A percentile compares a stretch with the other conserved stretches of the same genome.
Evolutionary conservation across 2,797 vertebrate species (phyloP).

Genomic region (Geotrypetes seraphini): DNA sequence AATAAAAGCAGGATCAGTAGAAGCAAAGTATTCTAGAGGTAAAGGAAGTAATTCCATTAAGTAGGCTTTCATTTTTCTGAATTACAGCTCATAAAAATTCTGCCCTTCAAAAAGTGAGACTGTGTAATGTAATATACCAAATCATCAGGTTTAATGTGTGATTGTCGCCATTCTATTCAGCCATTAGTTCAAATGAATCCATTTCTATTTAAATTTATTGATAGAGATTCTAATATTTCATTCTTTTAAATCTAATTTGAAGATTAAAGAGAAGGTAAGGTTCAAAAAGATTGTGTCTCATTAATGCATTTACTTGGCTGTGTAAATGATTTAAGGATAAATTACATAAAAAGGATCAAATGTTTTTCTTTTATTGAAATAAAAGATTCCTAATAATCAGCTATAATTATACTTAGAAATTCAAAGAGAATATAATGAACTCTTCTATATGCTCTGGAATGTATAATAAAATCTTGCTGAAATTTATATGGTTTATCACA

Average conservation of each 20-base stretch:
- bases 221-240: conserved; percentile 60
- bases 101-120: conserved; percentile 43
- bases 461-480: too few species aligned
- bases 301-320: conserved; percentile 42
- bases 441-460: too few species aligned
- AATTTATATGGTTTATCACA: too few species aligned
- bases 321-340: conserved; percentile 40
- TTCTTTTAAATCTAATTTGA: conserved; percentile 56
- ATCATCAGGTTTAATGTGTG: conserved; percentile 56
- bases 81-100: conserved; percentile 51
- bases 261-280: conserved; percentile 57
- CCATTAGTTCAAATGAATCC: conserved; percentile 54
- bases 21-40: conserved; percentile 1
- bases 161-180: conserved; percentile 60
- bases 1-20: conserved; percentile 9
- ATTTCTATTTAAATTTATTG: conserved; percentile 69
- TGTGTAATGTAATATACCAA: conserved; percentile 51
- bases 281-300: conserved; percentile 42
- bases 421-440: too few species aligned
- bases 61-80: conserved; percentile 39
- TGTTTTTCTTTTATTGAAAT: conserved; percentile 25
- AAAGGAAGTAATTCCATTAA: conserved; percentile 44
- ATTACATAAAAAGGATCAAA: conserved; percentile 19
- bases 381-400: conserved; percentile 14
- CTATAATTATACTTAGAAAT: too few species aligned